Conservation (phyloP, 2,113 vertebrate species). For the Chaetops frenatus region DNA sequence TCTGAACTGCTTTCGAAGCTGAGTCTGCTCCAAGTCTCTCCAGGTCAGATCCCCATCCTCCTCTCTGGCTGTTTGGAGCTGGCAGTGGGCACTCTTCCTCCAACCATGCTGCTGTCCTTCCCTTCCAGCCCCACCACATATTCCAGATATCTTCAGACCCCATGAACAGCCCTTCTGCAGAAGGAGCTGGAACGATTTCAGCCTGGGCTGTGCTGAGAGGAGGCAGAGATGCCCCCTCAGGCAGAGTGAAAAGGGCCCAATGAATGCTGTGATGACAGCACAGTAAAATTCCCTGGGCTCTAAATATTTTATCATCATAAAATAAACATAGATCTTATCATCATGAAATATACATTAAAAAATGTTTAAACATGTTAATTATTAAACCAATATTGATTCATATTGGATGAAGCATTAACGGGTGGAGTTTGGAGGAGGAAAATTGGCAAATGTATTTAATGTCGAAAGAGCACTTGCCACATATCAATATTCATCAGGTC, state of each 20-base stretch:
- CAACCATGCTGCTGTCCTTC: not conserved
- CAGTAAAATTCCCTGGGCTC: conserved; percentile 43
- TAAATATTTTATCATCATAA: conserved; percentile 81
- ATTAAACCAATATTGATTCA: conserved; percentile 83
- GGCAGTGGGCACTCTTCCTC: not conserved
- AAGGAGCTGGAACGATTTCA: not conserved
- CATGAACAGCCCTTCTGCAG: not conserved
- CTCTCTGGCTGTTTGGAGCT: not conserved
- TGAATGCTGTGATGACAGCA: conserved; percentile 44
- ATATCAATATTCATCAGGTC: conserved; percentile 77
- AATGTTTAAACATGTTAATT: conserved; percentile 83
- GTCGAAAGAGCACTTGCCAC: conserved; percentile 65
- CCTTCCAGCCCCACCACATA: not conserved
- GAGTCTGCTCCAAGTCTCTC: not conserved
- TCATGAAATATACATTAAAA: conserved; percentile 80
- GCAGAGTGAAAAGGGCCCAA: conserved; percentile 25
- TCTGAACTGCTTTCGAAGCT: not conserved
- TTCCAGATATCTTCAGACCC: not conserved
- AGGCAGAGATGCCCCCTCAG: conserved; percentile 32
- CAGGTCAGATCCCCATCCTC: not conserved
- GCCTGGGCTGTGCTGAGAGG: not conserved
- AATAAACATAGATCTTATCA: conserved; percentile 76
- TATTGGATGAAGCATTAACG: conserved; percentile 77
- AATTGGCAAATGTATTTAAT: conserved; percentile 79
- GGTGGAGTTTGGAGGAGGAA: conserved; percentile 53